Base-by-base conservation (phyloP, 1,140 invertebrate genomes). In the Lepidurus apus region DNA sequence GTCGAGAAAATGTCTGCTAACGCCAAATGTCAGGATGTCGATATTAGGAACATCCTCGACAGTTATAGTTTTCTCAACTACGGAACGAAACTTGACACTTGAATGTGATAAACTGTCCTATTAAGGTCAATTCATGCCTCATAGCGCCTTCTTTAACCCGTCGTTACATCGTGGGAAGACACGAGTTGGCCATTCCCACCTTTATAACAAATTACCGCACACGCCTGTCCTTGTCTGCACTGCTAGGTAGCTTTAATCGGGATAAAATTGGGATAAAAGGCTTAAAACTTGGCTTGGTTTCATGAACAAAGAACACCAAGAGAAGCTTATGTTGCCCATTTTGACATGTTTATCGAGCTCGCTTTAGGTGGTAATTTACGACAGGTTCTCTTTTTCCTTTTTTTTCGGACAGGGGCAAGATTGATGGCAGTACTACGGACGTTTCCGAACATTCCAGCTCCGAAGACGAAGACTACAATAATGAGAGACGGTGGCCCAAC, bases 401-500 rank as follows among this genome's bases (percentile, higher is more conserved):
- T 4, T 26, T 34, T 34, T 34, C 34, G 34, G 13, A 65, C 21
- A 76, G 75, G 17, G 47, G 77, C 13, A 78, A 44, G 73, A 17
- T 78, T 21, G 77, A 74, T 44, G 77, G 77, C 21, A 43, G 26
- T 21, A 73, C 44, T 34, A 74, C 26, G 0, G 78, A 75, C 17
- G 73, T 34, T n/a, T 74, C 42, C 17, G 76, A 77, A 26, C 43
- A 47, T 34, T 74, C 73, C n/a, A 43, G 43, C 45, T 74, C 73
- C 43, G 74, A 74, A 42, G 43, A 73, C 21, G 47, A 47, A n/a
- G 73, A 79, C 11, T 42, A 79, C 74, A 47, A 43, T 43, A 75
- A 24, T 9, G 73, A 75, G 45, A 21, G 42, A 42, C 34, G 78
- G 13, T 84, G 79, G 83, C 81, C 76, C 80, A 82, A 77, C 75